phyloP scores from a whole-genome alignment of 2,888 invertebrate species.

The Rhorus exstirpatorius region DNA sequence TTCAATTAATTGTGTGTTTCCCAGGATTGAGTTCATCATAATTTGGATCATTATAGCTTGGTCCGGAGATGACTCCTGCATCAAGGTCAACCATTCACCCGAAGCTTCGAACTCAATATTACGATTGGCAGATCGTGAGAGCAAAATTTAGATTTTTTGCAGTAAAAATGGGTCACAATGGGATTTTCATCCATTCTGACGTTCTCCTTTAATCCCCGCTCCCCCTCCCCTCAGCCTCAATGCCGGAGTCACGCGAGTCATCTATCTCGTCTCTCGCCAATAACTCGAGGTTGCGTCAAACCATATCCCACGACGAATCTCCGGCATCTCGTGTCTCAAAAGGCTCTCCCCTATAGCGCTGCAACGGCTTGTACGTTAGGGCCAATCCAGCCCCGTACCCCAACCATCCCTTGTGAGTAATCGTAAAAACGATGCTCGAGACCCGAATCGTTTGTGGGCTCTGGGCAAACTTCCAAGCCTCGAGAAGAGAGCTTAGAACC shows the following conservation, averaged over 20 bases:
- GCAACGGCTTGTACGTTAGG: conserved; percentile 26
- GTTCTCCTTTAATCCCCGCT: not conserved
- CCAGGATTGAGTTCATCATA: too few species aligned
- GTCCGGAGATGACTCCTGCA: too few species aligned
- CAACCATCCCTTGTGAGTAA: conserved; percentile 40
- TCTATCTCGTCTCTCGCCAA: conserved; percentile 60
- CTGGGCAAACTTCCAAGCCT: conserved; percentile 69
- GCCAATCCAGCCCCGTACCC: conserved; percentile 26
- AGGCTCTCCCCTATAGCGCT: conserved; percentile 28
- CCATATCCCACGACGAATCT: conserved; percentile 47
- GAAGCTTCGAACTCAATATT: too few species aligned
- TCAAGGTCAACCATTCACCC: too few species aligned
- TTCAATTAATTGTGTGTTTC: too few species aligned
- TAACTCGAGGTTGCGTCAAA: conserved; percentile 53
- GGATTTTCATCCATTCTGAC: conserved; percentile 22
- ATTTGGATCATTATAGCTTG: too few species aligned
- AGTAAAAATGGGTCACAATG: conserved; percentile 28
- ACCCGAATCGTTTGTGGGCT: conserved; percentile 48
- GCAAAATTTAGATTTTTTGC: too few species aligned
- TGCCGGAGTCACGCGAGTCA: conserved; percentile 55
- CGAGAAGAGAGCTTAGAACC: conserved; percentile 56
- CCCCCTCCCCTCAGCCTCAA: conserved; percentile 1
- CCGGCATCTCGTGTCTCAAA: conserved; percentile 54
- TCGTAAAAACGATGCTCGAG: conserved; percentile 65
- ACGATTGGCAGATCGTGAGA: too few species aligned